Evolutionary conservation across 2,888 invertebrate species (phyloP), one percentile per base, ranked within the genome.

Genomic region (Yponomeuta cagnagella): DNA sequence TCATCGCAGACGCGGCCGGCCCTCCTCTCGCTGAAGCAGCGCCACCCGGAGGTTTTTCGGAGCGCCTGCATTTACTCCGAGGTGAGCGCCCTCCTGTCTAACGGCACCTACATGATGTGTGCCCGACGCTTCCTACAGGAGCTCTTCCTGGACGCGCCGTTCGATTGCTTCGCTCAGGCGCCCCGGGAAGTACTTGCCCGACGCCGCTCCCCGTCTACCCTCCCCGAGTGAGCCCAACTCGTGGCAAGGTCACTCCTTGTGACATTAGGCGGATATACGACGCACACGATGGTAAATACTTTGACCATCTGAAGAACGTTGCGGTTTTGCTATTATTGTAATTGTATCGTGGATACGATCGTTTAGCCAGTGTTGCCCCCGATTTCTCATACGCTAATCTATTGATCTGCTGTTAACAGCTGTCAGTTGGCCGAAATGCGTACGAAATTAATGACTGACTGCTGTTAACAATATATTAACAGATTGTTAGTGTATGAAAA

Each of bases 61-160:
- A 97, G 97, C 82, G 93, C 97, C 72, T 99, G 99, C 86, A 93
- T 98, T 30, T 99, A 98, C 90, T 98, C 98, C 0, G 98, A 99
- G 85, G 95, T 98, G 15, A 96, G 97, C 83, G 95, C 94, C 73
- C 93, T 97, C 72, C 90, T 98, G 71, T 95, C 96, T 0, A 94
- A 94, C 71, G 96, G 95, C 83, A 95, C 96, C 66, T 98, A 97
- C 86, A 94, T 97, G 80, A 92, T 98, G 80, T 94, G 94, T 73
- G 95, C 97, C 2, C 93, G 98, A 12, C 94, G 98, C 71, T 97
- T 98, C 86, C 92, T 99, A 48, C 98, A 99, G 84, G 99, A 99
- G 85, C 92, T 99, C 63, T 99, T 99, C 87, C 93, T 97, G 70
- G 98, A 98, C 81, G 93, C 97, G 37, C 93, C 93, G 79, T 97